Base-by-base conservation (phyloP, 2,888 invertebrate genomes). In the Drosophila yooni region DNA sequence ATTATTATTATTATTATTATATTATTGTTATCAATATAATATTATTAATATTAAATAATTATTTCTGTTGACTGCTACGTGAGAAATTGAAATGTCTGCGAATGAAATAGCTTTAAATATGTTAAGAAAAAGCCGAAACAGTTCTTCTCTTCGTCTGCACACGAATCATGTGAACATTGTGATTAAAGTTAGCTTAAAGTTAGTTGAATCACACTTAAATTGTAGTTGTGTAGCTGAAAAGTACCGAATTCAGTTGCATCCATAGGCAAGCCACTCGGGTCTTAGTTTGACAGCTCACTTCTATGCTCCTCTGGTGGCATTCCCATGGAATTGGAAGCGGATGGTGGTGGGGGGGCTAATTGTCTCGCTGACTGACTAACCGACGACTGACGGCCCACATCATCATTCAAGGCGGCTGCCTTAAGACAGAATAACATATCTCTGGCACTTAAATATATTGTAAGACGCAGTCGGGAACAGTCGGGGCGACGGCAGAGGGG, bases 311-410 rank as follows among this genome's bases (percentile, higher is more conserved):
- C 27, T n/a, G 3, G 25, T 46, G 46, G 15, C 25, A 31, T 36
- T 8, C 13, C 36, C 29, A 33, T n/a, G 21, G 40, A 27, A 13
- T 27, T 18, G 38, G 3, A 18, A 3, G 33, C 33, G 33, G 11
- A 18, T 13, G 18, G 3, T 11, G 7, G 0, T 6, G 7, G 4
- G 13, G 10, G 18, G 27, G 53, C 64, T 72, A 72, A 72, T 66
- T 72, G 76, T 76, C 70, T 76, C 54, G 50, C 61, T 77, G 74
- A 56, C 64, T 57, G 73, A 71, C 56, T 52, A 64, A 59, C 60
- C 54, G 80, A 62, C 38, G 53, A 64, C 60, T 79, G 76, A 76
- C 71, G 63, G 27, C 62, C 21, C 58, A 70, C 77, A 78, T 78
- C 77, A 81, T 62, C 81, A 67, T 67, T 81, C 60, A 81, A 76